Evolutionary conservation across 2,888 invertebrate genomes (phyloP), one percentile per base, ranked within the genome.

Genomic region (Abscondita cerata): DNA sequence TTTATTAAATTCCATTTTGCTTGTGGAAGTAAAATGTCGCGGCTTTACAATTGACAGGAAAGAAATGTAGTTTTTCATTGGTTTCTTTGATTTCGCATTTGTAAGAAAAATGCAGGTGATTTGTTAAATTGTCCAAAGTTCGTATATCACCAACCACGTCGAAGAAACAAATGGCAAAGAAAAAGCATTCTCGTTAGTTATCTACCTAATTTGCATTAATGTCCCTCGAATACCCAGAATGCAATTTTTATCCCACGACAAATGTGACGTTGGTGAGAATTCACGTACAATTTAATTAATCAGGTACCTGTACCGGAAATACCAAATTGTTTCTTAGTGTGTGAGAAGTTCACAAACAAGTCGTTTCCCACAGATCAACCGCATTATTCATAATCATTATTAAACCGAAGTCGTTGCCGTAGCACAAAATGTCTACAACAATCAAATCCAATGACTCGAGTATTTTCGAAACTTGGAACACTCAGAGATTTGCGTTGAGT

Each of bases 401-500:
- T 25, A 25, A 25, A 25, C n/a, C 25, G 25, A 25, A 25, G 25
- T 4, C 25, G 25, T n/a, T n/a, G n/a, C n/a, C n/a, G n/a, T n/a
- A n/a, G 25, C 2, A 25, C 6, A 25, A 25, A 25, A n/a, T n/a
- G n/a, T n/a, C 2, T 25, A 25, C 25, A 25, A 25, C 25, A 25
- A 44, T 15, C 6, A 40, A 40, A 44, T 18, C 16, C 44, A n/a
- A 11, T 44, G 44, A 44, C 41, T 41, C 8, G 12, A 15, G 41
- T 44, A 44, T 44, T 44, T 44, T 44, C 18, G 11, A 18, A 44
- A 19, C 16, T 44, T 19, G 18, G 6, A 44, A 16, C 44, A 44
- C n/a, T 18, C 18, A 70, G 72, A 75, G 73, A 67, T 69, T 66
- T 62, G 72, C 66, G 72, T 59, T 71, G 63, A 65, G 72, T 75